These are phyloP conservation scores for Dermolepida albohirtum DNA, from an alignment of 2,888 invertebrate genomes.

Conservation along the genomic window DNA sequence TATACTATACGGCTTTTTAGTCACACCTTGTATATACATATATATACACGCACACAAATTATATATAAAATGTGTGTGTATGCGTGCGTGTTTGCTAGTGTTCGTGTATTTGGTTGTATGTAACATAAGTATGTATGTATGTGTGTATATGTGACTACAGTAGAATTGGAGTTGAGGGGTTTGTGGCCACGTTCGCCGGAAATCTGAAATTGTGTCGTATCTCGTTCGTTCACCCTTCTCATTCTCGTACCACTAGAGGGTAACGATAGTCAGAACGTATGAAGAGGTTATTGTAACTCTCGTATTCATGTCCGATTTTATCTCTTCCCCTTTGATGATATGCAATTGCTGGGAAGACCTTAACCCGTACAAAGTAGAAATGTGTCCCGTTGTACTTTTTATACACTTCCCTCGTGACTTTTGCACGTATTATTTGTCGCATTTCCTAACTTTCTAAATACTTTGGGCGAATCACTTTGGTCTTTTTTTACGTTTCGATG, in stretches of 20 bases:
- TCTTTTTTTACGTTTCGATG: too few relatives aligned
- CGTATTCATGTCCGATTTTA: constrained; percentile 36
- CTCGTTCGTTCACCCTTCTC: constrained; percentile 44
- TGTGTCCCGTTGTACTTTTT: constrained; percentile 25
- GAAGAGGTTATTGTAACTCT: constrained; percentile 40
- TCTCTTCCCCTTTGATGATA: constrained; percentile 33
- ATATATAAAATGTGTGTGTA: too few relatives aligned
- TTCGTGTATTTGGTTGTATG: too few relatives aligned
- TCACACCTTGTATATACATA: too few relatives aligned
- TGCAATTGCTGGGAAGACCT: constrained; percentile 35
- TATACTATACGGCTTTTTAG: too few relatives aligned
- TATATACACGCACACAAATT: too few relatives aligned
- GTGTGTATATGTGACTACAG: too few relatives aligned
- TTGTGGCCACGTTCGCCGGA: constrained; percentile 36
- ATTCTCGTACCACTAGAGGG: constrained; percentile 1
- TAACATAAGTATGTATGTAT: too few relatives aligned
- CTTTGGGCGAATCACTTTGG: too few relatives aligned
- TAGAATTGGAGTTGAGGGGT: neutral
- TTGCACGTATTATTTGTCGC: constrained; percentile 8
- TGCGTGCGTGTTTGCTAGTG: too few relatives aligned
- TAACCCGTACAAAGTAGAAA: neutral
- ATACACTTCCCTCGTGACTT: constrained; percentile 5
- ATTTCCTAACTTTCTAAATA: neutral
- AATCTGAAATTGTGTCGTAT: constrained; percentile 45
- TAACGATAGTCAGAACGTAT: neutral